Evolutionary conservation across 1,140 invertebrate species (phyloP), one percentile per base, ranked within the genome.

Genomic region (Nylanderia fulva): DNA sequence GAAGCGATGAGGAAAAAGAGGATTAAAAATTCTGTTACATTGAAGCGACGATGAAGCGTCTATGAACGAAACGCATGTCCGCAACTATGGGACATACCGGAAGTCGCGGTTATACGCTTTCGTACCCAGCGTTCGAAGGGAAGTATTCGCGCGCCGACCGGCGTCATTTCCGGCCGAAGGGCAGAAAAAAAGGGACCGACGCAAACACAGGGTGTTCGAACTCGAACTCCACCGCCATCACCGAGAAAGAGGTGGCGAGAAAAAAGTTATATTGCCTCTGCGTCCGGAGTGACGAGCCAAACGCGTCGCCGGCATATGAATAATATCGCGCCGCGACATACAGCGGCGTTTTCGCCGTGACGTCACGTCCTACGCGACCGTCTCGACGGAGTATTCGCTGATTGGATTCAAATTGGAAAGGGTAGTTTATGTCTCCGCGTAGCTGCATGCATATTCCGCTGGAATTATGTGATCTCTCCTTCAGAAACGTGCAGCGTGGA

Each of bases 391-490:
- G 90, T 88, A 87, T 89, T 86, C 91, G 84, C 82, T 93, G 93
- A 93, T 93, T 93, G 92, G 92, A 93, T 93, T 92, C 89, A 89
- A 91, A 93, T 92, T 91, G 92, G 86, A 89, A 88, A 75, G 69
- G 84, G 86, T 86, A 82, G 88, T 36, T 89, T 85, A 72, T 86
- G 64, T 74, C 71, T 88, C 45, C 45, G 77, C 58, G 72, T 76
- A 64, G 86, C 48, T 61, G n/a, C n/a, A 66, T 77, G 87, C 84
- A 86, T 90, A 86, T 74, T 76, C 79, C 85, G 48, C 52, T 58
- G 83, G 75, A 86, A 88, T 86, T 86, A 77, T 79, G 24, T 42
- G n/a, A n/a, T 42, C 7, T 42, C 39, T n/a, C n/a, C n/a, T n/a
- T n/a, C n/a, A n/a, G n/a, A n/a, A n/a, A n/a, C n/a, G n/a, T n/a